phyloP scores from a whole-genome alignment of 1,140 invertebrate species.

The Zaprionus tsacasi region DNA sequence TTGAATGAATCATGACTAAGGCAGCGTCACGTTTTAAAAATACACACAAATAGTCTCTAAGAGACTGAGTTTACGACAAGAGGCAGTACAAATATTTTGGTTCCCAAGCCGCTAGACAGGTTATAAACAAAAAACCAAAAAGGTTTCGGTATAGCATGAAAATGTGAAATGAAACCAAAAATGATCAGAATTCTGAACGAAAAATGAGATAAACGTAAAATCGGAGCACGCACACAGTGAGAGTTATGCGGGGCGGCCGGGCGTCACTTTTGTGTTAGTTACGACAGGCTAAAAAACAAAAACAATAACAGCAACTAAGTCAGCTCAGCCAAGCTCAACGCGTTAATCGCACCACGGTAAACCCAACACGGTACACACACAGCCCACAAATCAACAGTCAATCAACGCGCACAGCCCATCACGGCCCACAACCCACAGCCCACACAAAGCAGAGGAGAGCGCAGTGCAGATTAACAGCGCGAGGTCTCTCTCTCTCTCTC shows the following conservation, averaged over 20 bases:
- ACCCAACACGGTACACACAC: not conserved
- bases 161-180: constrained; percentile 12
- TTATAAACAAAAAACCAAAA: constrained; percentile 32
- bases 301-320: constrained; percentile 14
- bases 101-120: constrained; percentile 42
- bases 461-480: not conserved
- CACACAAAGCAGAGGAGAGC: not conserved
- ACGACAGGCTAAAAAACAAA: constrained; percentile 3
- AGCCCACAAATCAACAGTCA: constrained; percentile 69
- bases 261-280: constrained; percentile 26
- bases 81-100: constrained; percentile 34
- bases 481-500: constrained; percentile 29
- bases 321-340: constrained; percentile 58
- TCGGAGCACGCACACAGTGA: constrained; percentile 26
- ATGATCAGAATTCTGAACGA: not conserved
- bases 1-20: constrained; percentile 29
- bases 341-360: constrained; percentile 15
- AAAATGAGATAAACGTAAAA: constrained; percentile 13
- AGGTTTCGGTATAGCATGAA: constrained; percentile 26
- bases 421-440: constrained; percentile 17
- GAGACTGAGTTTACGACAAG: not conserved
- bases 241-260: constrained; percentile 28
- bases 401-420: constrained; percentile 61
- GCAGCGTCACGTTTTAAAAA: constrained; percentile 30
- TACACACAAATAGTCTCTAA: not conserved